Conservation (phyloP, 2,797 vertebrate genomes). For the Chelonia mydas region DNA sequence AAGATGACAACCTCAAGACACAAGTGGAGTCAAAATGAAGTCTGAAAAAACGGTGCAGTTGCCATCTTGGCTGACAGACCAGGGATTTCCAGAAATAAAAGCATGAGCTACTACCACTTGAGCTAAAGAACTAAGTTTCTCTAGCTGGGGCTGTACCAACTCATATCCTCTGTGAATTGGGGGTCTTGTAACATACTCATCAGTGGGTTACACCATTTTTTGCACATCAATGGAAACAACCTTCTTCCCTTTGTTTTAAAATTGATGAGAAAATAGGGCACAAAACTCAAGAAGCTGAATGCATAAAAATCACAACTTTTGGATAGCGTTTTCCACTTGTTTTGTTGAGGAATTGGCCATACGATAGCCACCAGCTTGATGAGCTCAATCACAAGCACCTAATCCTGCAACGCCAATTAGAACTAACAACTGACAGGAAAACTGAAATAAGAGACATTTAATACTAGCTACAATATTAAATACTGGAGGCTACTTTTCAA, state of each 20-base stretch:
- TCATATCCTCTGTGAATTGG: not conserved
- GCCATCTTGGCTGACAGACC: not conserved
- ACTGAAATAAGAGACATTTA: not conserved
- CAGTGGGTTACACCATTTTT: not conserved
- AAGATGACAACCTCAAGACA: not conserved
- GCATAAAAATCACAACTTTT: not conserved
- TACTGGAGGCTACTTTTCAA: not conserved
- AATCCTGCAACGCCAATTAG: not conserved
- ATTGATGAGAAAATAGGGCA: not conserved
- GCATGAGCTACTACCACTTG: not conserved
- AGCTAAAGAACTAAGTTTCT: not conserved
- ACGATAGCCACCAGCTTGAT: accelerated
- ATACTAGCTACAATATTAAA: accelerated
- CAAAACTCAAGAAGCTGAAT: accelerated
- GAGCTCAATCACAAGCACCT: not conserved
- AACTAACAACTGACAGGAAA: not conserved
- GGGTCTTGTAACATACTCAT: not conserved
- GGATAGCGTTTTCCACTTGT: not conserved
- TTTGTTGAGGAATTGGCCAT: accelerated
- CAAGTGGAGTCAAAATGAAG: not conserved
- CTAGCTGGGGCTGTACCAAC: not conserved
- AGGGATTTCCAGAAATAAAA: not conserved
- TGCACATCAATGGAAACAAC: not conserved
- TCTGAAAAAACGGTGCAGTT: not conserved
- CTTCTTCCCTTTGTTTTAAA: not conserved